Base-by-base conservation (phyloP, 2,797 vertebrate species). In the Furcifer pardalis region DNA sequence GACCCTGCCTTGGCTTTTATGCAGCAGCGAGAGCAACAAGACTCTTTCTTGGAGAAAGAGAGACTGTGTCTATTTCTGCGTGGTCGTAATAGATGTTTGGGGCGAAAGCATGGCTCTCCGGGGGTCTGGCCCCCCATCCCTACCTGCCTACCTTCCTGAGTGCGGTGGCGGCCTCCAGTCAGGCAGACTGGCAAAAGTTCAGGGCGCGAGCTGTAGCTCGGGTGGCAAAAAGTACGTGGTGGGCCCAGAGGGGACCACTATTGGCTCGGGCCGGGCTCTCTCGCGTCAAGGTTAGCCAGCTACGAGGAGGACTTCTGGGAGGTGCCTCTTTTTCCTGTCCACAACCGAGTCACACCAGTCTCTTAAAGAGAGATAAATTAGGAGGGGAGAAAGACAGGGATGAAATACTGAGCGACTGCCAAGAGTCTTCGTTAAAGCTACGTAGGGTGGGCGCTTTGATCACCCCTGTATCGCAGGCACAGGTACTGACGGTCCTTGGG, bases 401-500 rank as follows among this genome's bases (percentile, higher is more conserved):
- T 79, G n/a, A 56, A 83, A n/a, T 4, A 4, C 12, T 46, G 40
- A 9, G 7, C 44, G 44, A 27, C 5, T 30, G 66, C 83, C 83
- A 89, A 90, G 88, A 88, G 21, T 19, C 44, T 35, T 73, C n/a
- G 77, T 73, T 66, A n/a, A 2, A 44, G 42, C 56, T 23, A 25
- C 73, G 32, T 8, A 19, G 21, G 23, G 15, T 75, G 69, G 37
- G 21, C 3, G 5, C 30, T 40, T 7, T 27, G 4, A 49, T 19
- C 3, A 10, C 32, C 44, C 4, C 21, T 4, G 32, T 81, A 87
- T 90, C 88, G 84, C 86, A 89, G 49, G 35, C 79, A 78, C 79
- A 85, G 83, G 87, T 79, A 83, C 59, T 23, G 68, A 15, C 35
- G 9, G 87, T 83, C 82, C 75, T 79, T 86, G 86, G 83, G 88